Percentiles rank a stretch among this genome's conserved stretches.
These are phyloP conservation scores for Monoplex corrugatus DNA, from an alignment of 2,888 invertebrate genomes.

Conservation along the genomic window DNA sequence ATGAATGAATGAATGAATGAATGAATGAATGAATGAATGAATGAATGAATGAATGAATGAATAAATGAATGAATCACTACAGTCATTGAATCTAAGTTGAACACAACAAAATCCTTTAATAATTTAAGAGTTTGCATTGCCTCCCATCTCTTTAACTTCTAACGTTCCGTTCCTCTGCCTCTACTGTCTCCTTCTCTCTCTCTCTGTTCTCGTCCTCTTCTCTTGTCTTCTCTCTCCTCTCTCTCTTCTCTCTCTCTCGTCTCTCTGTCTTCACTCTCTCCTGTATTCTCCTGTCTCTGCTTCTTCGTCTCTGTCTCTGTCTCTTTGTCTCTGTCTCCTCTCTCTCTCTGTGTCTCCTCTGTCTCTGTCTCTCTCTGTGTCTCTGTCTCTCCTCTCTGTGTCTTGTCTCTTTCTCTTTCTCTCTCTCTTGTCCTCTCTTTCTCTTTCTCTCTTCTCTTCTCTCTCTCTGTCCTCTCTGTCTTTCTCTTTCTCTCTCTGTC, in stretches of 20 bases:
- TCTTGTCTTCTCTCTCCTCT: constrained; percentile 5
- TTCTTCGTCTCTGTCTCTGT: background rate
- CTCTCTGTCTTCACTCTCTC: too few relatives aligned
- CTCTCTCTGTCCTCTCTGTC: too few relatives aligned
- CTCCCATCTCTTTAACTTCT: background rate
- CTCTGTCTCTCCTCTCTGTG: background rate
- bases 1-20: too few relatives aligned
- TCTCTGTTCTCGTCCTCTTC: constrained; percentile 18
- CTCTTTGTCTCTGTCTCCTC: background rate
- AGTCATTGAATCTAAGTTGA: background rate
- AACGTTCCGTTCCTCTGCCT: background rate
- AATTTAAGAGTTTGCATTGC: too few relatives aligned
- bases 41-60: background rate
- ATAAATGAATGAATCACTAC: background rate
- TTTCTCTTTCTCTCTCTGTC: too few relatives aligned
- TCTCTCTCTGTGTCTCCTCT: background rate
- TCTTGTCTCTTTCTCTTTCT: background rate
- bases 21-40: background rate
- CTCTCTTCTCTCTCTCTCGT: background rate
- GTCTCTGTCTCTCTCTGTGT: background rate
- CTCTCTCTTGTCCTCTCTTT: background rate
- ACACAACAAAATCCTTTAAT: too few relatives aligned
- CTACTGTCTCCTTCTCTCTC: constrained; percentile 14
- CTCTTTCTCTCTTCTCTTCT: background rate
- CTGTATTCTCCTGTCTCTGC: background rate